A percentile compares a stretch with the other conserved stretches of the same genome.
Conservation (phyloP, 2,888 invertebrate species). For the Ichneumon xanthorius region DNA sequence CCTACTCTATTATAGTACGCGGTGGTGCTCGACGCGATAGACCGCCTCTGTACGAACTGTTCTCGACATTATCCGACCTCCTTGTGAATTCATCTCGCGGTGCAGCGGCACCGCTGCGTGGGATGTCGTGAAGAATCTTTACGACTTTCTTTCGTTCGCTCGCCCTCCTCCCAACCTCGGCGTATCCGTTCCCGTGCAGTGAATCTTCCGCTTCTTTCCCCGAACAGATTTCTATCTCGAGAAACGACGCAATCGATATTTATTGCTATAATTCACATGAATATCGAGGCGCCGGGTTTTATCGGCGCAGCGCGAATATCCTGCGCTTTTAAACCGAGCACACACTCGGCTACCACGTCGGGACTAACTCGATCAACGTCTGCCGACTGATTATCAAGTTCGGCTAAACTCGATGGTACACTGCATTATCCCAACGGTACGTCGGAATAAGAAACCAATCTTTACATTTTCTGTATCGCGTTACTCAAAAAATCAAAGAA, state of each 20-base stretch:
- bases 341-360: too few relatives aligned
- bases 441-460: too few relatives aligned
- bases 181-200: slow-evolving; percentile 16
- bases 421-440: too few relatives aligned
- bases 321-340: too few relatives aligned
- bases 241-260: slow-evolving; percentile 58
- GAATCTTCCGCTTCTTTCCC: slow-evolving; percentile 20
- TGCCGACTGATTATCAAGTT: too few relatives aligned
- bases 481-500: too few relatives aligned
- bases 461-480: too few relatives aligned
- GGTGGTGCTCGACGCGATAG: slow-evolving; percentile 2
- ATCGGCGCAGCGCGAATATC: background rate
- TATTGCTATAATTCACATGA: slow-evolving; percentile 56
- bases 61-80: slow-evolving; percentile 34
- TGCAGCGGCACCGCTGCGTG: slow-evolving; percentile 30
- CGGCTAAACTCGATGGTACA: too few relatives aligned
- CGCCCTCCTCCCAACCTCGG: slow-evolving; percentile 1
- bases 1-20: slow-evolving; percentile 2
- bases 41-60: slow-evolving; percentile 18
- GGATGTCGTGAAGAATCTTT: slow-evolving; percentile 53
- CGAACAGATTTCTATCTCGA: slow-evolving; percentile 51
- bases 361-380: too few relatives aligned
- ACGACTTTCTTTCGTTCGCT: slow-evolving; percentile 29
- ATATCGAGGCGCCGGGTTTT: slow-evolving; percentile 27
- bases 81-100: slow-evolving; percentile 45